Conservation (phyloP, 2,113 vertebrate species). For the Salvelinus sp. region DNA sequence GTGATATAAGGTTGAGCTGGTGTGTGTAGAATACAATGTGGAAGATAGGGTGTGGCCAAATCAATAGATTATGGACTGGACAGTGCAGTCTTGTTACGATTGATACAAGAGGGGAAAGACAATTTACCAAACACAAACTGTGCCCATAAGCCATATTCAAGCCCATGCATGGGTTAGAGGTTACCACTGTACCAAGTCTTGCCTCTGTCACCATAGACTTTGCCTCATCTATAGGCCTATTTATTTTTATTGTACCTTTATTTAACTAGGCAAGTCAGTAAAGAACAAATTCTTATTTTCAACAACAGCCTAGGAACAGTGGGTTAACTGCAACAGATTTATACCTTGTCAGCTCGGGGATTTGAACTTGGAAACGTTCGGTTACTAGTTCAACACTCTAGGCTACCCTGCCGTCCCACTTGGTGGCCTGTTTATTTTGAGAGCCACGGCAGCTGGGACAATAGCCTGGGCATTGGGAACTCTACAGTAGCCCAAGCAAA, state of each 20-base stretch:
- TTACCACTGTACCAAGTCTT: background rate
- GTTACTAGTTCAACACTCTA: no score
- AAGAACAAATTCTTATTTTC: no score
- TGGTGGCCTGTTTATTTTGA: conserved; percentile 22
- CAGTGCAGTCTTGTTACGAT: background rate
- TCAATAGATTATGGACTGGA: conserved; percentile 2
- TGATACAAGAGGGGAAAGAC: background rate
- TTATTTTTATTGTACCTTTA: no score
- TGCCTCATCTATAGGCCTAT: background rate
- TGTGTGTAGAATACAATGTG: conserved; percentile 38
- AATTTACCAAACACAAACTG: background rate
- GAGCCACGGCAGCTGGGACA: conserved; percentile 16
- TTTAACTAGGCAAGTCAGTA: no score
- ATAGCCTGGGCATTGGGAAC: conserved; percentile 12
- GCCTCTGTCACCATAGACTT: background rate
- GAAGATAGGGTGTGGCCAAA: conserved; percentile 10
- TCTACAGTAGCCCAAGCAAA: no score
- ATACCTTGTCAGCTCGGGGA: no score
- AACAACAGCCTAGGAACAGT: no score
- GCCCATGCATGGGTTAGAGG: conserved; percentile 1
- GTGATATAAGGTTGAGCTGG: conserved; percentile 48
- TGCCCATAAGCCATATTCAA: conserved; percentile 19
- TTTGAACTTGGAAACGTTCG: no score
- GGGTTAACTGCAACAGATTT: no score
- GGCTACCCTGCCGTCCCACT: no score